Evolutionary conservation across 2,113 vertebrate species (phyloP).

Genomic region (Zosterops lateralis): DNA sequence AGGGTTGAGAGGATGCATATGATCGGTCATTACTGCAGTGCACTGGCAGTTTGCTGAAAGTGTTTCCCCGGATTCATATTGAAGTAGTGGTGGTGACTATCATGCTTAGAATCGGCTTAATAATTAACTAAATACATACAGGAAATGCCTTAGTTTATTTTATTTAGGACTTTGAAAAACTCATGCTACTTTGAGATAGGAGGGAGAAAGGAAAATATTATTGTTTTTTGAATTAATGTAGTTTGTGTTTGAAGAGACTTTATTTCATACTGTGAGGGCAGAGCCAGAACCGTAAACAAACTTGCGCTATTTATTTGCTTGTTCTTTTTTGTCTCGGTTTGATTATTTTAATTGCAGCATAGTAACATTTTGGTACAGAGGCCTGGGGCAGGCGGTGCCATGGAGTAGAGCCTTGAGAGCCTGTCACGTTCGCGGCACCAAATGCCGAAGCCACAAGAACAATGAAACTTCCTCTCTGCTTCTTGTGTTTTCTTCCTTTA

Average conservation of each 20-base stretch:
- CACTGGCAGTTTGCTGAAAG: not conserved
- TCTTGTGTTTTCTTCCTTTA: slow-evolving; percentile 33
- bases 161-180: slow-evolving; percentile 28
- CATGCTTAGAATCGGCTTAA: slow-evolving; percentile 8
- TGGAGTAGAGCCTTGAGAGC: not conserved
- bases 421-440: not conserved
- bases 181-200: slow-evolving; percentile 42
- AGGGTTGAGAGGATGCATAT: not conserved
- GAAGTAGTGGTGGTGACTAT: not conserved
- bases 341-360: slow-evolving; percentile 30
- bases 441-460: not conserved
- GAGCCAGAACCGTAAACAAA: slow-evolving; percentile 6
- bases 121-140: slow-evolving; percentile 44
- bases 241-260: slow-evolving; percentile 31
- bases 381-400: not conserved
- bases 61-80: not conserved
- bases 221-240: slow-evolving; percentile 31
- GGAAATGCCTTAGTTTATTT: slow-evolving; percentile 56
- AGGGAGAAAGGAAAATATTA: slow-evolving; percentile 41
- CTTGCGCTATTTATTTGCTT: slow-evolving; percentile 21
- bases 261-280: slow-evolving; percentile 12
- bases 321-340: not conserved
- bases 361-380: not conserved
- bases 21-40: not conserved
- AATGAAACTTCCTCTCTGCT: slow-evolving; percentile 50